These are phyloP conservation scores for Phenganax stokvisi DNA, from an alignment of 92 coral and sea anemone genomes.

Conservation along the genomic window DNA sequence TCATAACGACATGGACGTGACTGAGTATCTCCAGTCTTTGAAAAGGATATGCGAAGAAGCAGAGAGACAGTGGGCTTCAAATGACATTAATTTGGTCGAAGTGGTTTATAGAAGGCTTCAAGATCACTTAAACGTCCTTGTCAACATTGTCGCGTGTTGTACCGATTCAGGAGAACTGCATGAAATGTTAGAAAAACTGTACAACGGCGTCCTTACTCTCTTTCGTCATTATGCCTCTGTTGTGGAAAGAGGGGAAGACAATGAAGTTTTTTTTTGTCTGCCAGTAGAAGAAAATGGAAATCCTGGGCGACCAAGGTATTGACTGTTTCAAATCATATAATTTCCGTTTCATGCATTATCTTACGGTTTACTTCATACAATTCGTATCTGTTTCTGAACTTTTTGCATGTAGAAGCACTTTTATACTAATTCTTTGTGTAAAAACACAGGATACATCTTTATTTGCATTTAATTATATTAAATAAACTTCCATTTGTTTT, in stretches of 20 bases:
- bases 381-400: neutral
- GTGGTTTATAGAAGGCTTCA: constrained; percentile 1
- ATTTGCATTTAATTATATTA: neutral
- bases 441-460: neutral
- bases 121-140: constrained; percentile 13
- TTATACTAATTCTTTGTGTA: neutral
- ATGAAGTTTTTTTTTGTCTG: neutral
- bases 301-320: constrained; percentile 6
- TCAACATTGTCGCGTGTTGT: neutral
- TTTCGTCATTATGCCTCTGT: neutral
- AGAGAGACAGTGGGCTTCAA: neutral
- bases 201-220: neutral
- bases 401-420: neutral
- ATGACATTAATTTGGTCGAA: constrained; percentile 1
- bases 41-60: constrained; percentile 8
- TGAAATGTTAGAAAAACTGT: neutral
- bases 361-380: neutral
- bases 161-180: neutral
- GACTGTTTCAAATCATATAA: neutral
- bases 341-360: neutral
- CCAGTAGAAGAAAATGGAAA: neutral
- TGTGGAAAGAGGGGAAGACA: neutral
- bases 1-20: neutral
- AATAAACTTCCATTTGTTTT: neutral
- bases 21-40: constrained; percentile 22